phyloP scores from a whole-genome alignment of 1,140 invertebrate species.

The Rhagoletis zephyria region DNA sequence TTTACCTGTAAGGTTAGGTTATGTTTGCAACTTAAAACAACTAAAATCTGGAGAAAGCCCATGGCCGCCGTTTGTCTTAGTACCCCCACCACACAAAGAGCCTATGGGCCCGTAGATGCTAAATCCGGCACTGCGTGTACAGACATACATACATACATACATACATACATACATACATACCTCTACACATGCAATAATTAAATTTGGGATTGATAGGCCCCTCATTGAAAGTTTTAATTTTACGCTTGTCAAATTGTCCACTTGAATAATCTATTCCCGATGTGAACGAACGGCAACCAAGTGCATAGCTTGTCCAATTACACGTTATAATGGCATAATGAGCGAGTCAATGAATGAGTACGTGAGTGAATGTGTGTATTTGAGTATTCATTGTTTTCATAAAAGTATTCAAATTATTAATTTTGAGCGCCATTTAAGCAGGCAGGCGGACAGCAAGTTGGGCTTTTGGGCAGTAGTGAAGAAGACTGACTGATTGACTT shows the following conservation, averaged over 20 bases:
- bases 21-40: too few species aligned
- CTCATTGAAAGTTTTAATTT: constrained; percentile 47
- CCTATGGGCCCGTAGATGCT: too few species aligned
- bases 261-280: constrained; percentile 48
- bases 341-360: not conserved
- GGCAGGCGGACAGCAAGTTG: constrained; percentile 23
- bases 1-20: too few species aligned
- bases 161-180: too few species aligned
- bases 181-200: constrained; percentile 64
- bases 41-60: too few species aligned
- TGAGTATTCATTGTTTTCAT: constrained; percentile 6
- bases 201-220: constrained; percentile 62
- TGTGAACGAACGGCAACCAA: not conserved
- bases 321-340: not conserved
- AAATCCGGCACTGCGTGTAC: too few species aligned
- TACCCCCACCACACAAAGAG: too few species aligned
- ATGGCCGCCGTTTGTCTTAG: too few species aligned
- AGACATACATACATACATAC: too few species aligned
- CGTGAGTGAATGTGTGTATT: not conserved
- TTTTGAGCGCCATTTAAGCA: constrained; percentile 43
- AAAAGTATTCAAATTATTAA: not conserved
- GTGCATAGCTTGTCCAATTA: constrained; percentile 48
- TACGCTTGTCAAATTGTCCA: constrained; percentile 52
- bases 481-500: constrained; percentile 28
- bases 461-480: not conserved